Conservation (phyloP, 2,113 vertebrate genomes). For the Steatornis caripensis region DNA sequence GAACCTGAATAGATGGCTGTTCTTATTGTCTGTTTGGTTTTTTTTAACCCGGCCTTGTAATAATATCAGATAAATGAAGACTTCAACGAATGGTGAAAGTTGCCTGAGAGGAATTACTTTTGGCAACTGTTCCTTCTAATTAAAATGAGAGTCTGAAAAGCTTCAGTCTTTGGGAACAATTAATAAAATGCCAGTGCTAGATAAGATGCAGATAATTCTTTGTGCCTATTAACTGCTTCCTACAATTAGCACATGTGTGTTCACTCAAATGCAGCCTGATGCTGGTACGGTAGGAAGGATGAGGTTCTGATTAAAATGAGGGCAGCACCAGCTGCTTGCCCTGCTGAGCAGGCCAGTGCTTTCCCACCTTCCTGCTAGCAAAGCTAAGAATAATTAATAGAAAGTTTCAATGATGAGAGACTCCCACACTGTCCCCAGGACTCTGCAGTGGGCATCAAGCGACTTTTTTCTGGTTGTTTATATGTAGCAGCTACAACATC, state of each 20-base stretch:
- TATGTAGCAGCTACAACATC: background rate
- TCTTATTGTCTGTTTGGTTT: background rate
- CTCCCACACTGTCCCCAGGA: background rate
- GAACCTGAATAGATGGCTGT: background rate
- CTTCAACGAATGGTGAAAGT: background rate
- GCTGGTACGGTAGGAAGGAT: background rate
- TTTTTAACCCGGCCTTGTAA: background rate
- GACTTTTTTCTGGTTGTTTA: background rate
- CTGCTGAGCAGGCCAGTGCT: background rate
- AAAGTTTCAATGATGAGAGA: background rate
- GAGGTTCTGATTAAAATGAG: background rate
- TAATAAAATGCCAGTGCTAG: slow-evolving; percentile 17
- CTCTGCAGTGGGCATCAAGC: background rate
- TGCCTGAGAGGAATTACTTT: slow-evolving; percentile 7
- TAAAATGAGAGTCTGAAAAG: slow-evolving; percentile 17
- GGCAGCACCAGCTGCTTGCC: background rate
- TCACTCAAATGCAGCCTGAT: background rate
- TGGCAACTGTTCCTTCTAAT: slow-evolving; percentile 31
- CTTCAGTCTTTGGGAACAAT: slow-evolving; percentile 9
- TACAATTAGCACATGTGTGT: background rate
- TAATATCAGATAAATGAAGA: slow-evolving; percentile 15
- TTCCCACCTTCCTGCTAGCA: background rate
- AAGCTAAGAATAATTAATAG: background rate
- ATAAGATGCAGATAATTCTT: slow-evolving; percentile 39
- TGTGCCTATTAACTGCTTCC: background rate